Base-by-base conservation (phyloP, 2,888 invertebrate genomes). In the Lithosia quadra region DNA sequence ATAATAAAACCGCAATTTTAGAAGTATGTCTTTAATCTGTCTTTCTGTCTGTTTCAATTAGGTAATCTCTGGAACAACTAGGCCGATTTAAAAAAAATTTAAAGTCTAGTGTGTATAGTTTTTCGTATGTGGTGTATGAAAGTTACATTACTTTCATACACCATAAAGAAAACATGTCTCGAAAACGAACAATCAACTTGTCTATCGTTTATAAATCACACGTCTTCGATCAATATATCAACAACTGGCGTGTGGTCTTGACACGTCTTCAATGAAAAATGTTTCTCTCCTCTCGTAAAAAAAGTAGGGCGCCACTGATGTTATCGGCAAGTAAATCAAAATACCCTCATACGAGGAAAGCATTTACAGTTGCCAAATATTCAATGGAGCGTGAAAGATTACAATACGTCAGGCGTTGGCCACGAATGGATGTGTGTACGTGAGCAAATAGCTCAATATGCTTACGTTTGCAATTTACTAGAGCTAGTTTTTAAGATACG, bases 321-420 rank as follows among this genome's bases (percentile, higher is more conserved):
- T 59, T 60, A 71, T 65, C 61, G 39, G 49, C 13, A 53, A 74
- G 67, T 75, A 73, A 80, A 80, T 78, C 68, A 65, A 68, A 77
- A 71, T 73, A 63, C 62, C 67, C 68, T 70, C 67, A 70, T 55
- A 71, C 61, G 65, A 65, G 62, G 67, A 68, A 77, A 69, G 63
- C 65, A 67, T 57, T 71, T 62, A 60, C 71, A 75, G 67, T 72
- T 63, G 67, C 69, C 73, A 78, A 59, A 55, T 71, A 73, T 78
- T 79, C 80, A 78, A 72, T 80, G 66, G 64, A 75, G 67, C 72
- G 68, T 18, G 59, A 78, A 73, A 80, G 74, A 79, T 69, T 63
- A 72, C 67, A 73, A 66, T 80, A 75, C 65, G 74, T 76, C 75
- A 75, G 63, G 59, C 61, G 55, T 55, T 59, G 61, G 63, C 49